phyloP scores from a whole-genome alignment of 2,113 vertebrate species.

The Rhinolophus ferrumequinum region DNA sequence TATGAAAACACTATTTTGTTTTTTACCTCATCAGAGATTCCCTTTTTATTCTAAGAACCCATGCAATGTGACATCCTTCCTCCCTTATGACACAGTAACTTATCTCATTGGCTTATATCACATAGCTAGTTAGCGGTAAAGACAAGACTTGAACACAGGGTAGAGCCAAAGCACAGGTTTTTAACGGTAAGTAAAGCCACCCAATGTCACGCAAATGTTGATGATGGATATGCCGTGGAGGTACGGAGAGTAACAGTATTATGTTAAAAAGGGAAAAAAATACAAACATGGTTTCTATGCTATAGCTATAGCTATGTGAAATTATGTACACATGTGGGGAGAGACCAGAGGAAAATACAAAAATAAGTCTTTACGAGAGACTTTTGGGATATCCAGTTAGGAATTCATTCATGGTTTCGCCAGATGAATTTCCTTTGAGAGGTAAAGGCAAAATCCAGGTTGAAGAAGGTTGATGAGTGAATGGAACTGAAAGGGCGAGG shows the following conservation, averaged over 20 bases:
- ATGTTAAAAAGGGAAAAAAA: neutral
- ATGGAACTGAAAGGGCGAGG: neutral
- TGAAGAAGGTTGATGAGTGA: neutral
- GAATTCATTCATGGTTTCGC: neutral
- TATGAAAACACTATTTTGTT: conserved; percentile 52
- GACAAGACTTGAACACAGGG: neutral
- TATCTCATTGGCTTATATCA: neutral
- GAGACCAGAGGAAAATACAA: conserved; percentile 8
- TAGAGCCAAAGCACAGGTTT: neutral
- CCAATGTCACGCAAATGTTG: neutral
- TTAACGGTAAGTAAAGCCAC: neutral
- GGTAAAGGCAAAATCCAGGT: neutral
- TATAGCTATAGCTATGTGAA: neutral
- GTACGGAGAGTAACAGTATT: neutral
- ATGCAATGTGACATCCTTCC: neutral
- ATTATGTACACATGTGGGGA: neutral
- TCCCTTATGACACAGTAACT: no score
- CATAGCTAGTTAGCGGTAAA: neutral
- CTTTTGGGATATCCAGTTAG: neutral
- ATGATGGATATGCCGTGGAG: neutral
- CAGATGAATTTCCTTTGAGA: neutral
- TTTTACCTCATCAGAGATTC: neutral
- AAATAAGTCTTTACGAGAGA: neutral
- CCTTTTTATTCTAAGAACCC: neutral
- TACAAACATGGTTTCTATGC: neutral